phyloP scores from a whole-genome alignment of 2,888 invertebrate genomes.

The Carabus problematicus region DNA sequence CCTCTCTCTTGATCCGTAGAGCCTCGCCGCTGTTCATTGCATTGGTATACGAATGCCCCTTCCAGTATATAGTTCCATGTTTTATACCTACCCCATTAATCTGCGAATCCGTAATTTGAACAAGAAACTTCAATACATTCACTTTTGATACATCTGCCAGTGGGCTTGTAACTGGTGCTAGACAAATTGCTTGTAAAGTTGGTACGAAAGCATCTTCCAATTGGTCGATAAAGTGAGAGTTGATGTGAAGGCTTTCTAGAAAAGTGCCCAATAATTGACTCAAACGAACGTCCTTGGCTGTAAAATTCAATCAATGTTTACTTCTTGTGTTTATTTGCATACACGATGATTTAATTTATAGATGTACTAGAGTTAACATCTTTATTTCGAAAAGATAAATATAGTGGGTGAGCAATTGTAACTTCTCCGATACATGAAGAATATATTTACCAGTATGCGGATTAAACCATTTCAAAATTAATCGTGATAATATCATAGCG shows the following conservation, averaged over 20 bases:
- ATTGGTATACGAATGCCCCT: too few species aligned
- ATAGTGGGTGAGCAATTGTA: slow-evolving; percentile 40
- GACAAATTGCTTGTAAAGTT: slow-evolving; percentile 74
- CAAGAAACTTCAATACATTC: slow-evolving; percentile 75
- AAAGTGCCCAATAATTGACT: slow-evolving; percentile 70
- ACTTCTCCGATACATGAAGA: too few species aligned
- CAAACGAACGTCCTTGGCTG: slow-evolving; percentile 64
- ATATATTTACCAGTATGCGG: slow-evolving; percentile 68
- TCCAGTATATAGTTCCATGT: too few species aligned
- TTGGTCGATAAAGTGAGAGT: slow-evolving; percentile 65
- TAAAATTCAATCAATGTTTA: slow-evolving; percentile 57
- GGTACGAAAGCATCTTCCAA: slow-evolving; percentile 75
- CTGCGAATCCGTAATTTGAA: slow-evolving; percentile 23
- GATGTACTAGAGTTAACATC: too few species aligned
- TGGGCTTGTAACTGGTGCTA: slow-evolving; percentile 78
- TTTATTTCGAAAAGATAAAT: too few species aligned
- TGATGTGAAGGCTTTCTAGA: slow-evolving; percentile 11
- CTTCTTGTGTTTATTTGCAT: too few species aligned
- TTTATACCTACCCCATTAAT: slow-evolving; percentile 6
- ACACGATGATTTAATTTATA: too few species aligned
- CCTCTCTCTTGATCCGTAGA: too few species aligned
- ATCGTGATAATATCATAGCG: slow-evolving; percentile 70
- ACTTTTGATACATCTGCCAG: slow-evolving; percentile 76
- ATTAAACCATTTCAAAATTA: slow-evolving; percentile 84
- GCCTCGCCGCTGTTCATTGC: too few species aligned